Percentiles rank a stretch among this genome's conserved stretches.
phyloP scores from a whole-genome alignment of 2,113 vertebrate species.

The Sinocyclocheilus anophthalmus region DNA sequence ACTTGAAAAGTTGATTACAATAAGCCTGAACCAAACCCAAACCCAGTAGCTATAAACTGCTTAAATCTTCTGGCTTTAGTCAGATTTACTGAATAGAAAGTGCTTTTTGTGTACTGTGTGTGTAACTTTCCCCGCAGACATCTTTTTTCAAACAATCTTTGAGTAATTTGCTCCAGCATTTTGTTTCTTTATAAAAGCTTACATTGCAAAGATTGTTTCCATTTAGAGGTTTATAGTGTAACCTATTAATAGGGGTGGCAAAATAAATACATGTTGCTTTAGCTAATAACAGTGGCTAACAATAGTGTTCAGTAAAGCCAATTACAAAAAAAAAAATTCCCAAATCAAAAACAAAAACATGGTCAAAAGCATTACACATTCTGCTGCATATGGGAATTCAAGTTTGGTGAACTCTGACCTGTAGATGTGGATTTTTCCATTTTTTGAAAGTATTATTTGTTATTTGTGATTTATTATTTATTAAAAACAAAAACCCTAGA shows the following conservation, averaged over 20 bases:
- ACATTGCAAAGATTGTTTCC: background rate
- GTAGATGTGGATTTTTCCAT: background rate
- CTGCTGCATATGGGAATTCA: background rate
- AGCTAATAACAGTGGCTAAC: background rate
- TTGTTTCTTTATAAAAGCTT: background rate
- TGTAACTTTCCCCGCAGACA: background rate
- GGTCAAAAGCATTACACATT: background rate
- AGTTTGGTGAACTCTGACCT: background rate
- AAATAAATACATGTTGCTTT: background rate
- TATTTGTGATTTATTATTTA: background rate
- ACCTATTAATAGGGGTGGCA: background rate
- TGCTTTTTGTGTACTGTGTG: background rate
- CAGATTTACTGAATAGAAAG: background rate
- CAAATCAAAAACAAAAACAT: background rate
- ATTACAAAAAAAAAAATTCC: constrained; percentile 7
- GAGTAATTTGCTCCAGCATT: background rate
- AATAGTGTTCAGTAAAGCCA: background rate
- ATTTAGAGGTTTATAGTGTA: background rate
- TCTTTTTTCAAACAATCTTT: background rate
- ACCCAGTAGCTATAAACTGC: background rate
- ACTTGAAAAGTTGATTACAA: constrained; percentile 13
- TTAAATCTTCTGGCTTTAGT: background rate
- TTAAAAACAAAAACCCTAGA: background rate
- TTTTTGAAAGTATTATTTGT: background rate
- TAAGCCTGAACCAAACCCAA: background rate